phyloP scores from a whole-genome alignment of 2,888 invertebrate genomes.

The Dilophus febrilis region DNA sequence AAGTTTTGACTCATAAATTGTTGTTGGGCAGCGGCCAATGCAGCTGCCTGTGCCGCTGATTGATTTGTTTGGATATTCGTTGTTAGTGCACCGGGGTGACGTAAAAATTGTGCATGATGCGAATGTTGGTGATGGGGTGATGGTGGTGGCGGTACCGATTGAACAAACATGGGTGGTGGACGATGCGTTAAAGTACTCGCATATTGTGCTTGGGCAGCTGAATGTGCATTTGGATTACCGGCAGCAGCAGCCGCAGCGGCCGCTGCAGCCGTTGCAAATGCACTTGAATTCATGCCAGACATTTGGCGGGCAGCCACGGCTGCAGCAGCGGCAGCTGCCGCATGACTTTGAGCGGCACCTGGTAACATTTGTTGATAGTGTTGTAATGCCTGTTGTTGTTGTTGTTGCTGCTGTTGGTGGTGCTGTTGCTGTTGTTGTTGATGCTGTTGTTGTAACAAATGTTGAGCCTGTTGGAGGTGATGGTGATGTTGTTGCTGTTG shows the following conservation, averaged over 20 bases:
- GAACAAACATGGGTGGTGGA: constrained; percentile 3
- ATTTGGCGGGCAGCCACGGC: constrained; percentile 30
- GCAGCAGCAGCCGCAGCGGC: neutral
- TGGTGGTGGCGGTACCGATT: neutral
- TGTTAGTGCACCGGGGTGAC: neutral
- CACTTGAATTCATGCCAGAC: constrained; percentile 23
- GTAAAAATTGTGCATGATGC: constrained; percentile 7
- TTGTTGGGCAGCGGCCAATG: constrained; percentile 5
- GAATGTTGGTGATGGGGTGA: too few species aligned
- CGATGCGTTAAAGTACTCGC: neutral
- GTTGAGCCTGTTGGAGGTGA: constrained; percentile 14
- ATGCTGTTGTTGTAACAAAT: constrained; percentile 23
- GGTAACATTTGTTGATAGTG: constrained; percentile 17
- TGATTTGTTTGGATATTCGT: neutral
- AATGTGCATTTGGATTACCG: neutral
- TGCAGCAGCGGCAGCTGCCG: constrained; percentile 34
- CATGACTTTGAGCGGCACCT: constrained; percentile 14
- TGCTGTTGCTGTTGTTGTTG: constrained; percentile 6
- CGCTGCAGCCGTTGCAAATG: neutral
- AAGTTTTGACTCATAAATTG: constrained; percentile 5
- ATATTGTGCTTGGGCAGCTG: neutral
- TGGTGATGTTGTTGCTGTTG: constrained; percentile 18
- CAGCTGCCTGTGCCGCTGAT: neutral
- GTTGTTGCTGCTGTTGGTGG: too few species aligned
- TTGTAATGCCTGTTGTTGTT: too few species aligned